Base-by-base conservation (phyloP, 2,797 vertebrate genomes). In the Clarias fuscus region DNA sequence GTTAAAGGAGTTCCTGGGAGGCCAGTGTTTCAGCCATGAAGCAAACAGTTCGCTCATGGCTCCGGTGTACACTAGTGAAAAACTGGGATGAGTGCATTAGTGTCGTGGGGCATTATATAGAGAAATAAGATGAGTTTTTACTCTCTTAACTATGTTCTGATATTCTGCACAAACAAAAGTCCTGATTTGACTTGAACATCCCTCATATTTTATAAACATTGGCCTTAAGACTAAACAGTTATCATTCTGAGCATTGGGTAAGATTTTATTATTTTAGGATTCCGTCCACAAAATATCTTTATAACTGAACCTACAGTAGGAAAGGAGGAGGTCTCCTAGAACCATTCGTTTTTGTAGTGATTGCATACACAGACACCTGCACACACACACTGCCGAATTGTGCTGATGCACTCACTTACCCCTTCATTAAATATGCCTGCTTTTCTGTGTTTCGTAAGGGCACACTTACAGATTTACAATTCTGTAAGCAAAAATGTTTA, bases 271-370 rank as follows among this genome's bases (percentile, higher is more conserved):
- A n/a, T 48, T 73, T 53, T 24, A 53, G 22, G 22, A 48, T 48
- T 40, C 40, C 1, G 13, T 72, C 24, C 40, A 61, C 5, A 37
- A 59, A 77, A 77, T 59, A 33, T 33, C 15, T 53, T 53, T 18
- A 20, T 76, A n/a, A 56, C 24, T 76, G n/a, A 59, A 33, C 58
- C n/a, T 5, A 53, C 11, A 53, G 48, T 53, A 77, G 15, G 27
- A 76, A 76, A 76, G 20, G 71, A 73, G 71, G 22, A 76, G 48
- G 43, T 75, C 48, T 24, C 24, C 24, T 53, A 77, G 53, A 53
- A 33, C n/a, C 27, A 76, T 27, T 76, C 2, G 3, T 71, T 40
- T 71, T 71, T 71, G 33, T 37, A 14, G 67, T 70, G 14, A 10
- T 72, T 20, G 40, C 13, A 48, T 4, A 48, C 71, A 48, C 71